phyloP scores from a whole-genome alignment of 2,888 invertebrate genomes.

The Lasioglossum pauxillum region DNA sequence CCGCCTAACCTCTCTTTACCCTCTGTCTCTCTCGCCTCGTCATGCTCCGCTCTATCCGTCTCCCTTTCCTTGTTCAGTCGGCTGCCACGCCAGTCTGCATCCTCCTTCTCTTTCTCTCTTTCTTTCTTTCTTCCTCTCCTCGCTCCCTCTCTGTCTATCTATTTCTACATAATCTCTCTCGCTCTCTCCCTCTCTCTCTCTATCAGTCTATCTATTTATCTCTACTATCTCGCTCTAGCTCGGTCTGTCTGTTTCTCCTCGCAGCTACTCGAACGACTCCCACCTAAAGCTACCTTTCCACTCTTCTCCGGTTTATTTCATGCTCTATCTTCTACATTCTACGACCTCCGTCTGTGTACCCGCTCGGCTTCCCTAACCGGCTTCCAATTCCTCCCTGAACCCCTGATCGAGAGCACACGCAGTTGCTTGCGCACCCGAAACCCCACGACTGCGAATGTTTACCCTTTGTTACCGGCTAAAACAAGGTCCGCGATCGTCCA shows the following conservation, averaged over 20 bases:
- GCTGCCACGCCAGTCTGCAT: conserved; percentile 27
- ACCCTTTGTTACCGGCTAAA: background rate
- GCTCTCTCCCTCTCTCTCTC: background rate
- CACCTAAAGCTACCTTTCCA: conserved; percentile 39
- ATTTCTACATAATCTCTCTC: conserved; percentile 12
- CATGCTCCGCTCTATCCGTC: conserved; percentile 32
- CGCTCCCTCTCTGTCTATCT: conserved; percentile 63
- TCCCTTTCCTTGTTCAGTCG: conserved; percentile 34
- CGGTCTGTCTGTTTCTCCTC: conserved; percentile 21
- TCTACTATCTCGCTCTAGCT: background rate
- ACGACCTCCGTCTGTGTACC: conserved; percentile 55
- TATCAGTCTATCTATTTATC: background rate
- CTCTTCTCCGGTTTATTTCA: conserved; percentile 21
- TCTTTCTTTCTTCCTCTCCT: conserved; percentile 15
- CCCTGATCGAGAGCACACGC: conserved; percentile 44
- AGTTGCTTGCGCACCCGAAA: conserved; percentile 22
- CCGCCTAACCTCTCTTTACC: conserved; percentile 77
- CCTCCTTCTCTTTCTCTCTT: conserved; percentile 12
- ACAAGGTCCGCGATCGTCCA: background rate
- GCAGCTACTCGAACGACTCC: conserved; percentile 40
- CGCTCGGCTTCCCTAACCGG: conserved; percentile 9
- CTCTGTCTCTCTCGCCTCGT: conserved; percentile 45
- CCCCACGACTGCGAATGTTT: conserved; percentile 24
- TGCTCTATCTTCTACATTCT: conserved; percentile 60
- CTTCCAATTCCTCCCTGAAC: conserved; percentile 57